phyloP scores from a whole-genome alignment of 2,888 invertebrate species.

The Xestia c-nigrum region DNA sequence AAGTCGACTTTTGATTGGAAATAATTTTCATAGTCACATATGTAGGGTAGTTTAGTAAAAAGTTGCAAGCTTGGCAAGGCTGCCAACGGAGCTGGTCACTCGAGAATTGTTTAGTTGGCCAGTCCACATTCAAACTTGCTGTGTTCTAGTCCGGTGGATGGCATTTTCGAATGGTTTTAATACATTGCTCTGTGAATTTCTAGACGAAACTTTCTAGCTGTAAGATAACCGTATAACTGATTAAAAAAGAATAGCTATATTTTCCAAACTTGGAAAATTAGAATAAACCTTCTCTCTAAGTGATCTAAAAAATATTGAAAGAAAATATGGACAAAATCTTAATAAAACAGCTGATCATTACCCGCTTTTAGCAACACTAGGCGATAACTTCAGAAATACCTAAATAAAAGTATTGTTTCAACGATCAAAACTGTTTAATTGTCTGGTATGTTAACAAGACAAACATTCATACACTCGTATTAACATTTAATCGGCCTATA shows the following conservation, averaged over 20 bases:
- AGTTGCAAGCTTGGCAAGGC: slow-evolving; percentile 81
- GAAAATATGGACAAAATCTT: not conserved
- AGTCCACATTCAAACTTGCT: slow-evolving; percentile 70
- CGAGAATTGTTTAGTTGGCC: slow-evolving; percentile 86
- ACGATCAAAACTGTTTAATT: too few relatives aligned
- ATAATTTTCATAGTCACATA: slow-evolving; percentile 26
- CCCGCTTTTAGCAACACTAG: not conserved
- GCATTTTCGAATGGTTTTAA: slow-evolving; percentile 63
- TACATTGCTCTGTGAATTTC: slow-evolving; percentile 64
- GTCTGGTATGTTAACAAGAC: not conserved
- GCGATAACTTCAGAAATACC: not conserved
- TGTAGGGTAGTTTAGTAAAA: slow-evolving; percentile 64
- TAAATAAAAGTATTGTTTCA: too few relatives aligned
- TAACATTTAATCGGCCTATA: not conserved
- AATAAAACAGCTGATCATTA: not conserved
- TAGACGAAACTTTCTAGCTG: not conserved
- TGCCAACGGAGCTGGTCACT: slow-evolving; percentile 82
- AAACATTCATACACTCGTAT: too few relatives aligned
- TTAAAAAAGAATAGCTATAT: not conserved
- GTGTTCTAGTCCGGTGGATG: slow-evolving; percentile 66
- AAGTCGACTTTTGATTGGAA: slow-evolving; percentile 36
- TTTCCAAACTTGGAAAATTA: not conserved
- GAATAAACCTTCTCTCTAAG: not conserved
- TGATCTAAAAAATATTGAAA: not conserved
- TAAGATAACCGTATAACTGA: not conserved